phyloP scores from a whole-genome alignment of 2,888 invertebrate genomes.

The Ptilodon capucinus region DNA sequence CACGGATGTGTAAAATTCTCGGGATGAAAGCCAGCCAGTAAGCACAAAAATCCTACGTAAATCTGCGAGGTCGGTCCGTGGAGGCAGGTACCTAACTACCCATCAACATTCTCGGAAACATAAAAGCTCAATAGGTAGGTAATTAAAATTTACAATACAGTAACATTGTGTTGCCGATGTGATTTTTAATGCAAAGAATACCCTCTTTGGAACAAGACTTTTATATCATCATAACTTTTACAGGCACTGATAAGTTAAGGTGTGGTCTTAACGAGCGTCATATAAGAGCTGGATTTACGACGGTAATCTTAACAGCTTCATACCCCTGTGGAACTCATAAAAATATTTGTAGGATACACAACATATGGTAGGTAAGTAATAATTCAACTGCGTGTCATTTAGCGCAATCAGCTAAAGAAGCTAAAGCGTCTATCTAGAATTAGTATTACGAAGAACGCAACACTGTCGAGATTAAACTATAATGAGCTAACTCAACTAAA shows the following conservation, averaged over 20 bases:
- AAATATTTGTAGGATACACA: conserved; percentile 3
- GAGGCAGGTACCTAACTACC: conserved; percentile 30
- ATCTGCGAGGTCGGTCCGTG: conserved; percentile 30
- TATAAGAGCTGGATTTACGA: not conserved
- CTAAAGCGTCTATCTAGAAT: conserved; percentile 8
- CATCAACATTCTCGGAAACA: conserved; percentile 32
- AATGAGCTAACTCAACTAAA: too few species aligned
- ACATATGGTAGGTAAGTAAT: conserved; percentile 3
- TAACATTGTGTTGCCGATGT: not conserved
- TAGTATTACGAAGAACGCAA: conserved; percentile 11
- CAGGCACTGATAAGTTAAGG: not conserved
- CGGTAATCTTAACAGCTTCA: not conserved
- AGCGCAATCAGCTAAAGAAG: conserved; percentile 15
- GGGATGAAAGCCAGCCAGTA: not conserved
- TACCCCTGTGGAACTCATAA: not conserved
- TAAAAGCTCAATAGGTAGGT: not conserved
- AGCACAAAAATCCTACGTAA: conserved; percentile 6
- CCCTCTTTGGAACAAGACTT: not conserved
- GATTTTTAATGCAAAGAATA: not conserved
- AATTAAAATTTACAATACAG: not conserved
- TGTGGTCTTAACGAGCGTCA: not conserved
- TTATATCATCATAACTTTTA: not conserved
- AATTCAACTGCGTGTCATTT: conserved; percentile 18
- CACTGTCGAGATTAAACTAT: conserved; percentile 46
- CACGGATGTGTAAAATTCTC: too few species aligned